These are phyloP conservation scores for Aphis gossypii DNA, from an alignment of 1,140 invertebrate genomes.

Conservation along the genomic window DNA sequence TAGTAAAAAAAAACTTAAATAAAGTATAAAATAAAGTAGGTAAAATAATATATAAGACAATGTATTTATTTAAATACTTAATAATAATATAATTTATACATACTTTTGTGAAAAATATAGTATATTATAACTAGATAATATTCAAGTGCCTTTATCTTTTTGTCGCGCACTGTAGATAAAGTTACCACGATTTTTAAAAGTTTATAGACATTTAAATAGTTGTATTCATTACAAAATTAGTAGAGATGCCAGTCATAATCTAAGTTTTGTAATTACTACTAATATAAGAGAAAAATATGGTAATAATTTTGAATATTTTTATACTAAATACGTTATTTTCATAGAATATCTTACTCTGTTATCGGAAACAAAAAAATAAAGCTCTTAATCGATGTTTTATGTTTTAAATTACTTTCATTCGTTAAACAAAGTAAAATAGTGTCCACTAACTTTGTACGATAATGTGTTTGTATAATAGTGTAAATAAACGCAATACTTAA, in stretches of 20 bases:
- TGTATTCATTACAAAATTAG: neutral
- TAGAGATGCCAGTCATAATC: neutral
- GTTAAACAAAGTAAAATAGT: no score
- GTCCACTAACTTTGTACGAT: no score
- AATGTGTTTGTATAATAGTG: no score
- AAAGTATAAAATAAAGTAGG: neutral
- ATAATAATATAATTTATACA: neutral
- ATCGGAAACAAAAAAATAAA: no score
- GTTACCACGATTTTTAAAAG: neutral
- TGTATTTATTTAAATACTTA: neutral
- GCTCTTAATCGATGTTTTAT: no score
- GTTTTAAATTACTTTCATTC: no score
- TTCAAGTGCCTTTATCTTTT: neutral
- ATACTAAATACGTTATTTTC: neutral
- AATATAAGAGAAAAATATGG: neutral
- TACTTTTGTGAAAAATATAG: neutral
- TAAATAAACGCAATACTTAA: no score
- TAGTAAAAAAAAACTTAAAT: neutral
- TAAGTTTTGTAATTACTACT: neutral
- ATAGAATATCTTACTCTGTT: neutral
- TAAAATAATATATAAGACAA: neutral
- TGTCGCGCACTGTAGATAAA: neutral
- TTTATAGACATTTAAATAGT: constrained; percentile 31
- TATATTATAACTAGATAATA: neutral
- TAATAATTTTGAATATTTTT: constrained; percentile 10